Base-by-base conservation (phyloP, 2,113 vertebrate species). In the Orientallactaga bullata region DNA sequence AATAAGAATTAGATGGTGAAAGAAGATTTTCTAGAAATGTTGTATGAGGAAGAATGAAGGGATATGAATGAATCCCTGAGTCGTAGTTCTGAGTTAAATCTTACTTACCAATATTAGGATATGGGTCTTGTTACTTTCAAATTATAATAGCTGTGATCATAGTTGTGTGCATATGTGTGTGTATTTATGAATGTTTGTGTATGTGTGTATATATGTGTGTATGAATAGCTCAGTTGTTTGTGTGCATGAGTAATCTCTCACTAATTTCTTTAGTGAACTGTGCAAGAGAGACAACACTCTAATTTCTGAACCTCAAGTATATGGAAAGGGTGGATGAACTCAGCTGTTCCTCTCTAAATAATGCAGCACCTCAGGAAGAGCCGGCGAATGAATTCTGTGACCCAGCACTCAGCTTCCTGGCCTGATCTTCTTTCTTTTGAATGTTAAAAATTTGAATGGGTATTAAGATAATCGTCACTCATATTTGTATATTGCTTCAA, bases 301-400 rank as follows among this genome's bases (percentile, higher is more conserved):
- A 85, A 77, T 85, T 82, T 94, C n/a, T 94, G 65, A 80, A 82
- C 68, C 71, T 63, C 61, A 84, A 74, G n/a, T 68, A n/a, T n/a
- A 32, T 72, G 23, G 32, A 55, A 83, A n/a, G 2, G 39, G 60
- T 28, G 61, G 23, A 66, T 30, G 91, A 88, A 71, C 32, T 32
- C 30, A 89, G 30, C 47, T 42, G 1, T n/a, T 69, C 11, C 61
- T 94, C 58, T 39, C 58, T 83, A 86, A 73, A 61, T 71, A 24
- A 18, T 1, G 11, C 3, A 55, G 23, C 0, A 0, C 35, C 12
- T 93, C 69, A 18, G 4, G 81, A 58, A 61, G 76, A 66, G 12
- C 63, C 17, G 28, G 35, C n/a, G 20, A 28, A 9, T 9, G 58
- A 18, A 17, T 11, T 69, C 17, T 55, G 21, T 16, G 17, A 58